Base-by-base conservation (phyloP, 2,797 vertebrate genomes). In the Podarcis siculus region DNA sequence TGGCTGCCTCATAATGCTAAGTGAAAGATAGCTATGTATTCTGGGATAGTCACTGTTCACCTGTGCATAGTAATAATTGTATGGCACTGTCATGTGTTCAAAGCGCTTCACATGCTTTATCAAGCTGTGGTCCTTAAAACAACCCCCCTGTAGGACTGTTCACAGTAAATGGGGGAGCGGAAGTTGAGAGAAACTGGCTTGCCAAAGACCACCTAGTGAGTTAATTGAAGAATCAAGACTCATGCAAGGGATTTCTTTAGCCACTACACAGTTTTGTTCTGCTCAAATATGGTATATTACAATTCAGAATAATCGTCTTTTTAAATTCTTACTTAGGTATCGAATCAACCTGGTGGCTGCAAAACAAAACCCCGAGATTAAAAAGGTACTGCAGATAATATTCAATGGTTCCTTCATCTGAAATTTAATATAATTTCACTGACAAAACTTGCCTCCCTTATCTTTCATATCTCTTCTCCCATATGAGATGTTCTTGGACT, bases 341-440 rank as follows among this genome's bases (percentile, higher is more conserved):
- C 97, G 97, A 93, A 92, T 96, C 90, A 99, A 98, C 95, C 94
- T 99, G 95, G 94, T 95, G 75, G 97, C 98, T 89, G 98, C 98
- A 84, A 99, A 99, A 96, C 96, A 94, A 94, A 98, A 98, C 88
- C 97, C 97, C 30, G 94, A 92, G 87, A 86, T 92, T 89, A 96
- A 95, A 92, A 95, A 98, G 98, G 99, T 99, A 98, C 23, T 3
- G 37, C 27, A 64, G 61, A 21, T 58, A 75, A 21, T 27, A 6
- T 79, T 12, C 66, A 69, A 30, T 55, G 17, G 39, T 15, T 75
- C 17, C 8, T 77, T 64, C 25, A 8, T 37, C 39, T 76, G 17
- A 64, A 67, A 45, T 58, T 42, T 27, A 78, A 37, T n/a, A 78
- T 15, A 71, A 17, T 72, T 13, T 25, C 32, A 82, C 35, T 21